Evolutionary conservation across 2,113 vertebrate species (phyloP), one percentile per base, ranked within the genome.

Genomic region (Myocastor coypus): DNA sequence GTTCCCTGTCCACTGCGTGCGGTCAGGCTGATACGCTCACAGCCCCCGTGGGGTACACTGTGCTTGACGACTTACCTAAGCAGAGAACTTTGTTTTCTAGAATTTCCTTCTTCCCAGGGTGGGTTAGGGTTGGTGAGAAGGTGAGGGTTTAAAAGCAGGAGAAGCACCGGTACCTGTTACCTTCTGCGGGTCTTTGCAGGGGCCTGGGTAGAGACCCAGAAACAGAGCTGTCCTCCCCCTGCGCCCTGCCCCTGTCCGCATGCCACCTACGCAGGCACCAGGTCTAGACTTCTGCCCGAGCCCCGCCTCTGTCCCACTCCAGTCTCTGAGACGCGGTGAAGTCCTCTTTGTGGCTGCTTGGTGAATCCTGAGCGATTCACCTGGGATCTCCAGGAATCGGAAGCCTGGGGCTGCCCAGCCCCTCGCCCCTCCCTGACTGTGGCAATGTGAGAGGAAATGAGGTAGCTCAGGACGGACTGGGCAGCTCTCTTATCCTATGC

Each of bases 251-350:
- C 14, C 46, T 64, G 12, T 40, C 40, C 13, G 16, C 13, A 24
- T 4, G 19, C 40, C 3, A 13, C 22, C 11, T 55, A 83, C 11
- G 19, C 26, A 3, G 30, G 26, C 57, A 24, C 4, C 50, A 42
- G 78, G 32, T n/a, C 1, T 0, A 52, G n/a, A 19, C 28, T 19
- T 73, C 22, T 1, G 3, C 5, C 7, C 1, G 22, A 42, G 12
- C 3, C 71, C 11, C 32, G 1, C 11, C 7, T 40, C 8, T 20
- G 14, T 2, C 9, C 34, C 5, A 2, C 6, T 26, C 14, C 11
- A 22, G 11, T 28, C 22, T 0, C 63, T 12, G 71, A 30, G 37
- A 46, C 0, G 8, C 52, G 75, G 28, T 24, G 5, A 6, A 42
- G 57, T 78, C 59, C 77, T 75, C 63, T 55, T 26, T 32, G 40